A percentile compares a stretch with the other conserved stretches of the same genome.
These are phyloP conservation scores for Conus ventricosus DNA, from an alignment of 1,140 invertebrate species.

Conservation along the genomic window DNA sequence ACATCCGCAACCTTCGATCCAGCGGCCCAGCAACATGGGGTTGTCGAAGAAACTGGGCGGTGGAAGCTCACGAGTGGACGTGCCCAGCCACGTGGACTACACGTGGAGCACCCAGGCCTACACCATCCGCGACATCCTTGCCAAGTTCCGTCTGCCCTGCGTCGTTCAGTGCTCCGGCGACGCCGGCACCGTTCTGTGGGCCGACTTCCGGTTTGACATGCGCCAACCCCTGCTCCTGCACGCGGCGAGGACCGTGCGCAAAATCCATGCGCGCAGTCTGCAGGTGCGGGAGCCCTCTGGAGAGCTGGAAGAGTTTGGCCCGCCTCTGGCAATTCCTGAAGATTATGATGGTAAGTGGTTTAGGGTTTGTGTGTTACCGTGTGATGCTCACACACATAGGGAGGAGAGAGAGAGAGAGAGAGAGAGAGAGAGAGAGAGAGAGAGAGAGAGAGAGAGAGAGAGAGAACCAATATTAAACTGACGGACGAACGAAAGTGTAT, in stretches of 20 bases:
- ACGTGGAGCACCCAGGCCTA: conserved; percentile 59
- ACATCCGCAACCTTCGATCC: not conserved
- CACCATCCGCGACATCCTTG: conserved; percentile 50
- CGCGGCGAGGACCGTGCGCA: conserved; percentile 43
- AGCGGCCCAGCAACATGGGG: conserved; percentile 25
- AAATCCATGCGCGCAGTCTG: conserved; percentile 51
- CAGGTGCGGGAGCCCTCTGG: conserved; percentile 32
- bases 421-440: not conserved
- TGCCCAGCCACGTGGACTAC: conserved; percentile 43
- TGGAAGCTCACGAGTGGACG: not conserved
- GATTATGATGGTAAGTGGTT: conserved; percentile 49
- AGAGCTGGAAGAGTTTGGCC: conserved; percentile 45
- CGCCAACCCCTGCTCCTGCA: conserved; percentile 52
- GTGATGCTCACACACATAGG: no score
- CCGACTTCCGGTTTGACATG: conserved; percentile 46
- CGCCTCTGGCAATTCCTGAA: conserved; percentile 47
- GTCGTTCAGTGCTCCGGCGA: conserved; percentile 56
- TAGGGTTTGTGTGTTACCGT: not conserved
- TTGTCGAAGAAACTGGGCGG: conserved; percentile 46
- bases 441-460: not conserved
- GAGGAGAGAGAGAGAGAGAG: no score
- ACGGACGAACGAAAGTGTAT: no score
- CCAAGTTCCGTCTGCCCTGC: conserved; percentile 55
- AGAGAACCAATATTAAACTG: no score
- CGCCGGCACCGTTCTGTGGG: conserved; percentile 43